These are phyloP conservation scores for Phaenicophaeus curvirostris DNA, from an alignment of 2,797 vertebrate species.

Conservation along the genomic window DNA sequence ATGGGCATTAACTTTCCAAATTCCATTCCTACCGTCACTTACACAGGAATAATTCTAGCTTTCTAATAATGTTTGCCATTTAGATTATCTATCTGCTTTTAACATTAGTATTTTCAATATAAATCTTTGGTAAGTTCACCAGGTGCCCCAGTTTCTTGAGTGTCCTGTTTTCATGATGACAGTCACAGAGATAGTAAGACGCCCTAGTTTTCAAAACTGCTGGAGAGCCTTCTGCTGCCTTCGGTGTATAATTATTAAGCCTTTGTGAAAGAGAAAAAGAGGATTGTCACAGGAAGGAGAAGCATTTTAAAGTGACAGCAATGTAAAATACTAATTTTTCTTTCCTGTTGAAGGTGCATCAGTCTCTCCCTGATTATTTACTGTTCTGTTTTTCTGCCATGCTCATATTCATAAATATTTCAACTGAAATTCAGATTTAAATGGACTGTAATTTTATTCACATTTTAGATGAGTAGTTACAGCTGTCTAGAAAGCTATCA, in stretches of 20 bases:
- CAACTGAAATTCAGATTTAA: background rate
- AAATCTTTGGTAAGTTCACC: background rate
- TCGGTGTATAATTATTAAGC: background rate
- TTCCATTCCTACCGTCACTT: background rate
- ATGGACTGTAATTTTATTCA: background rate
- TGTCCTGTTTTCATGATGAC: background rate
- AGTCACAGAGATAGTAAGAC: background rate
- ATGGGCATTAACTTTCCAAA: background rate
- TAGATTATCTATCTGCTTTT: background rate
- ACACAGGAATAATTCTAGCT: background rate
- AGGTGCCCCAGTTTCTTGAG: conserved; percentile 15
- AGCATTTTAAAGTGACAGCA: background rate
- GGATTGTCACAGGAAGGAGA: background rate
- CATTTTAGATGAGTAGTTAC: background rate
- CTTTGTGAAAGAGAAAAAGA: background rate
- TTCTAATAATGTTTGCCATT: background rate
- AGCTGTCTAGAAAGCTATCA: background rate
- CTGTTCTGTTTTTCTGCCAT: background rate
- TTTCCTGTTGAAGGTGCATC: background rate
- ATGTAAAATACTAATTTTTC: background rate
- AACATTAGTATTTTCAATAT: background rate
- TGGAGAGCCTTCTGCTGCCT: background rate
- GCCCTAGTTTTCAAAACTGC: conserved; percentile 10
- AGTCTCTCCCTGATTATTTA: background rate
- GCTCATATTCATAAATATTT: background rate